Base-by-base conservation (phyloP, 2,888 invertebrate species). In the Amiota minor region DNA sequence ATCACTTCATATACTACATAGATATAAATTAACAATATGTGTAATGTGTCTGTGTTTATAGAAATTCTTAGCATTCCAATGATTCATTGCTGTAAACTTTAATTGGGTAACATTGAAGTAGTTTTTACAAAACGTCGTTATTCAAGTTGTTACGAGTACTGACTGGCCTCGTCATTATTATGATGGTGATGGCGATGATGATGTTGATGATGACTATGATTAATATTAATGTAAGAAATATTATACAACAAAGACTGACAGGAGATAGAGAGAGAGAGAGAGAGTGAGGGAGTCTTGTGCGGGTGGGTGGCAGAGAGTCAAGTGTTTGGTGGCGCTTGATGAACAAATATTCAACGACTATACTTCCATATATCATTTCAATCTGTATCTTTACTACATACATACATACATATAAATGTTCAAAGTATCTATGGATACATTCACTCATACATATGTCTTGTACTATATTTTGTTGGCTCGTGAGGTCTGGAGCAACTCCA, bases 21-120 rank as follows among this genome's bases (percentile, higher is more conserved):
- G n/a, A 18, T 18, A n/a, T 47, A 9, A 16, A 16, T 46, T n/a
- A 16, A 23, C 23, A 47, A n/a, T 65, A 47, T 65, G 23, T 16
- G n/a, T 46, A 35, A 12, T 49, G 35, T 49, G 10, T 49, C 8
- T 68, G 35, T 65, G 35, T 65, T 49, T 16, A 83, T 82, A 83
- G 82, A 83, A 83, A 83, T 83, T 83, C 83, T 81, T 83, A 75
- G 80, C 83, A 83, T 83, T 83, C 82, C 82, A 83, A 82, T 83
- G 82, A 83, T 82, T 83, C 82, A 82, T 35, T 83, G 82, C 72
- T 78, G 80, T 83, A 83, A 82, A 83, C 78, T 83, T 83, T 83
- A 83, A 83, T 82, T 83, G 83, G 83, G 83, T 83, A 83, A 83
- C 83, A 83, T 81, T 83, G 82, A 81, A 80, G 81, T 81, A 79